Evolutionary conservation across 2,797 vertebrate species (phyloP).

Genomic region (Gymnoscopelus microlampas): DNA sequence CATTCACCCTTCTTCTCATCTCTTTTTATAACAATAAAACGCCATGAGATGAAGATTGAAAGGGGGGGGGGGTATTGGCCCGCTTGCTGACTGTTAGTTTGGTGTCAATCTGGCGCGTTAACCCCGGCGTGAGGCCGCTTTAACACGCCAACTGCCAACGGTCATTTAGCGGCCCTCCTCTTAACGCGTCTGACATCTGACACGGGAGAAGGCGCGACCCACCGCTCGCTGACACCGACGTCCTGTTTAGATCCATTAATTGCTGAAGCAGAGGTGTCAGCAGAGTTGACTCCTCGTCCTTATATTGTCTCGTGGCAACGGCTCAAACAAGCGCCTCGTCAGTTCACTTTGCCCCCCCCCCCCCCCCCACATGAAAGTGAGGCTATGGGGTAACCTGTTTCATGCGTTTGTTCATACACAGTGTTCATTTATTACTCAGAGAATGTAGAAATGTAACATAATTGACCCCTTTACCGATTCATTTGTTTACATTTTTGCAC

Average conservation of each 20-base stretch:
- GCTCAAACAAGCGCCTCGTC: constrained; percentile 11
- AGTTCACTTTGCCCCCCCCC: constrained; percentile 19
- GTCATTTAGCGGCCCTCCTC: constrained; percentile 9
- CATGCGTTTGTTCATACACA: constrained; percentile 16
- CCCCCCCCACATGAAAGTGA: constrained; percentile 30
- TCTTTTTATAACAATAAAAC: constrained; percentile 41
- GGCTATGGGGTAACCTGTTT: constrained; percentile 5
- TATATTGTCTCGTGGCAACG: constrained; percentile 15
- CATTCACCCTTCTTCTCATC: constrained; percentile 20
- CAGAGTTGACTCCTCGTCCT: constrained; percentile 26
- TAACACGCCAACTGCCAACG: constrained; percentile 14
- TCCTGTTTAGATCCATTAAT: constrained; percentile 15
- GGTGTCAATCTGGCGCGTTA: constrained; percentile 46
- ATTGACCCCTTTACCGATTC: no score
- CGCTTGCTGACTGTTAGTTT: constrained; percentile 8
- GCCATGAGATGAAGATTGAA: constrained; percentile 35
- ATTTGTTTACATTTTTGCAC: no score
- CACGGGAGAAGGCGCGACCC: constrained; percentile 31
- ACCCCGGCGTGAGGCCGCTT: neutral
- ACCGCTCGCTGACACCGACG: constrained; percentile 28
- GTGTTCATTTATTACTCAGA: no score
- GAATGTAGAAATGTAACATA: no score
- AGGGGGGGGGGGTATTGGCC: constrained; percentile 7
- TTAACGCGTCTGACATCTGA: constrained; percentile 38
- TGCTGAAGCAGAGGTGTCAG: neutral